Evolutionary conservation across 2,113 vertebrate genomes (phyloP).

Genomic region (Sinocyclocheilus anshuiensis): DNA sequence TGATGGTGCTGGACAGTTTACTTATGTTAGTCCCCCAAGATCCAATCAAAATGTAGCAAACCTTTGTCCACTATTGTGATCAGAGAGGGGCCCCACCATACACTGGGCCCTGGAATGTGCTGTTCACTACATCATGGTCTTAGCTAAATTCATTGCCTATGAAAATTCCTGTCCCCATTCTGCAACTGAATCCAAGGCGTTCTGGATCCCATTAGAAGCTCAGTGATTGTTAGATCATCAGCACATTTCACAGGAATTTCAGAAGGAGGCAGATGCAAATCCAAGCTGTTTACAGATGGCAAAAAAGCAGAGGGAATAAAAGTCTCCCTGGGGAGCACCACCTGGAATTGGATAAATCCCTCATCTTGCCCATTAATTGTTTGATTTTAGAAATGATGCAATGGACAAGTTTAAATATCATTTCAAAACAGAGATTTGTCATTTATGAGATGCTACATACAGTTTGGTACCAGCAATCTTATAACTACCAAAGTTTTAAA

Average conservation of each 20-base stretch:
- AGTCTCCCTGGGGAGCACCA: not conserved
- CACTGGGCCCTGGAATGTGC: too few relatives aligned
- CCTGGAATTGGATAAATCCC: too few relatives aligned
- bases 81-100: too few relatives aligned
- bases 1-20: too few relatives aligned
- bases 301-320: not conserved
- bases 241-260: conserved; percentile 33
- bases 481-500: not conserved
- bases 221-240: conserved; percentile 30
- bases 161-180: not conserved
- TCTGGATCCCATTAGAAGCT: not conserved
- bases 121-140: not conserved
- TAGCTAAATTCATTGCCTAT: not conserved
- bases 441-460: not conserved
- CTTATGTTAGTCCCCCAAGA: too few relatives aligned
- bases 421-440: too few relatives aligned
- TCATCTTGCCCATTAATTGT: not conserved
- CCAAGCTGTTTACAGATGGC: conserved; percentile 22
- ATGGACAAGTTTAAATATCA: too few relatives aligned
- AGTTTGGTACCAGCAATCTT: not conserved
- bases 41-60: too few relatives aligned
- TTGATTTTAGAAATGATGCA: not conserved
- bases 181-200: not conserved
- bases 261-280: conserved; percentile 21
- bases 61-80: too few relatives aligned